Evolutionary conservation across 2,797 vertebrate genomes (phyloP).

Genomic region (Sparidentex hasta): DNA sequence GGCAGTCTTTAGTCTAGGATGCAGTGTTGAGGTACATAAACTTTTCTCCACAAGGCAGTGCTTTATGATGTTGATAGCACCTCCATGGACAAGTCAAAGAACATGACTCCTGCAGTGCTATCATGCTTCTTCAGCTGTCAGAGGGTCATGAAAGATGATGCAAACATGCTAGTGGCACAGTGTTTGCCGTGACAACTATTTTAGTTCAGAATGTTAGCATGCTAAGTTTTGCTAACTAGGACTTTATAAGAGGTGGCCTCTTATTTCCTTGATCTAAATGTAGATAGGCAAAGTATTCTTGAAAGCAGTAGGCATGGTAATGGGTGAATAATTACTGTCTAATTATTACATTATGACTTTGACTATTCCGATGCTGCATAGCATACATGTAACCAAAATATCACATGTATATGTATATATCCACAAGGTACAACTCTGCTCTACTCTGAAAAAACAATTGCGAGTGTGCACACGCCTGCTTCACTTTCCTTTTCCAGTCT

Average conservation of each 20-base stretch:
- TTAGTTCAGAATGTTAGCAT: neutral
- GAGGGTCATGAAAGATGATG: too few relatives aligned
- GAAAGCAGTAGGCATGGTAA: neutral
- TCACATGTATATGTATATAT: neutral
- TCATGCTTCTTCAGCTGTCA: too few relatives aligned
- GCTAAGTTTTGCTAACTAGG: too few relatives aligned
- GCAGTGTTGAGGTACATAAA: neutral
- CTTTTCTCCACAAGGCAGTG: neutral
- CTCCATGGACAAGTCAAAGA: neutral
- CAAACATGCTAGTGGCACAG: too few relatives aligned
- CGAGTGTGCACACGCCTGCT: neutral
- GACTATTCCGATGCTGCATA: neutral
- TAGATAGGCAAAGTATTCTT: neutral
- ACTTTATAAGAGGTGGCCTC: too few relatives aligned
- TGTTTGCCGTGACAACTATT: neutral
- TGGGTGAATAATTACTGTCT: neutral
- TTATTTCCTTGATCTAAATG: neutral
- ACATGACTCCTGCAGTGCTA: too few relatives aligned
- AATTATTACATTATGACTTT: neutral
- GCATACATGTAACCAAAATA: neutral
- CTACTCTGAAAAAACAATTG: neutral
- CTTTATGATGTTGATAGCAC: too few relatives aligned
- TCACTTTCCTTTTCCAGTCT: conserved; percentile 13
- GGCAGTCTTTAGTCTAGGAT: neutral
- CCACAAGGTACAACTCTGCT: neutral